Evolutionary conservation across 2,888 invertebrate species (phyloP), one percentile per base, ranked within the genome.

Genomic region (Polydrusus cervinus): DNA sequence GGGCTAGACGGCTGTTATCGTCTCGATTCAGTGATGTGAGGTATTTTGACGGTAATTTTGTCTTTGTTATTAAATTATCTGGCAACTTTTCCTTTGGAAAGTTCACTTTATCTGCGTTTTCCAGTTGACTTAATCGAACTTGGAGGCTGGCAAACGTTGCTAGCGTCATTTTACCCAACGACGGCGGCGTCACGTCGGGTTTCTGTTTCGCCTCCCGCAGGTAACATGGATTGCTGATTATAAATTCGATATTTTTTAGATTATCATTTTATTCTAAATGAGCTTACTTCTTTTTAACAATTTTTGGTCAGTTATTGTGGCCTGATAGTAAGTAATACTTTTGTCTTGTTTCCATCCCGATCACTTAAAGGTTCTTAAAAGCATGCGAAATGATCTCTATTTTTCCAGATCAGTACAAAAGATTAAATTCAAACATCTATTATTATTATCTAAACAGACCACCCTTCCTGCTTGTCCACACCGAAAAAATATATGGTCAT

Each of bases 41-140:
- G 57, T 60, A 60, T 60, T 85, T 84, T 81, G 82, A 83, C 83
- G 84, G 85, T 86, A 86, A 86, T 87, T 86, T 86, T 84, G 85
- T 84, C 86, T 86, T 86, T 86, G 86, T 87, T 87, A 87, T 87
- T 86, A 86, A 87, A 87, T 87, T 87, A 87, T 87, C 87, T 86
- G 86, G 85, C 86, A 86, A 86, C 85, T 86, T 86, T 86, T 85
- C 86, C 83, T 83, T 82, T 80, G 84, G 83, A 84, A 83, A 86
- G 84, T 86, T 86, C 85, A 85, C 85, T 87, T 87, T 87, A 87
- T 87, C 87, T 86, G 84, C 84, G 86, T 86, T 87, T 87, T 87
- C 86, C 86, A 83, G 85, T 62, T 62, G 62, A 62, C 62, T 62
- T 62, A 38, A 62, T 60, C 57, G 57, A 60, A 60, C 57, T 14